Conservation (phyloP, 2,113 vertebrate species). For the Podarcis cretensis region DNA sequence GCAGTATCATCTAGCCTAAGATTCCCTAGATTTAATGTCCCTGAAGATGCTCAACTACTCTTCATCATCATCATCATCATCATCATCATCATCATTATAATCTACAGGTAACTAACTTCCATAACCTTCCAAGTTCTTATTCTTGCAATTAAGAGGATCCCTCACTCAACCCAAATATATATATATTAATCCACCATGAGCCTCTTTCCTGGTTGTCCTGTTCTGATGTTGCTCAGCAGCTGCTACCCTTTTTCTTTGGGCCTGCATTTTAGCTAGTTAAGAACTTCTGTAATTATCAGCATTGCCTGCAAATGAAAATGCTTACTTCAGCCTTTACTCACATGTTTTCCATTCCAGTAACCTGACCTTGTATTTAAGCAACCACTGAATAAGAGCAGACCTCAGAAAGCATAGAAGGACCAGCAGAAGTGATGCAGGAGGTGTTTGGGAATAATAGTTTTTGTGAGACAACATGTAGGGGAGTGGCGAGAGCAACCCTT, state of each 20-base stretch:
- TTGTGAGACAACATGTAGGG: no score
- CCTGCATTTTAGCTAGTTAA: neutral
- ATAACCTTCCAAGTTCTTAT: neutral
- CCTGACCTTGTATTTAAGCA: neutral
- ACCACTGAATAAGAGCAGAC: neutral
- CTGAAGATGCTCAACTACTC: neutral
- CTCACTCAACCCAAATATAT: neutral
- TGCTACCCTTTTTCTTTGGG: neutral
- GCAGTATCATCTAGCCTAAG: neutral
- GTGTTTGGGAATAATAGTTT: neutral
- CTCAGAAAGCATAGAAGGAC: no score
- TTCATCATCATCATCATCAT: no score
- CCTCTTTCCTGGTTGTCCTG: neutral
- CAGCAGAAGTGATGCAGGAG: neutral
- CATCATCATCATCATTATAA: no score
- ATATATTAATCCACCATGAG: neutral
- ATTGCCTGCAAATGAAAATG: neutral
- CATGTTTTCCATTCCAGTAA: neutral
- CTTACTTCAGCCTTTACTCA: neutral
- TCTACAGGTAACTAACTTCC: neutral
- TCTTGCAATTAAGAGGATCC: neutral
- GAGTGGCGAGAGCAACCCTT: neutral
- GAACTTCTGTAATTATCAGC: neutral
- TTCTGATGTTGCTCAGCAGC: neutral
- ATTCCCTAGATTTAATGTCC: neutral